Evolutionary conservation across 2,113 vertebrate genomes (phyloP).

Genomic region (Smithornis capensis): DNA sequence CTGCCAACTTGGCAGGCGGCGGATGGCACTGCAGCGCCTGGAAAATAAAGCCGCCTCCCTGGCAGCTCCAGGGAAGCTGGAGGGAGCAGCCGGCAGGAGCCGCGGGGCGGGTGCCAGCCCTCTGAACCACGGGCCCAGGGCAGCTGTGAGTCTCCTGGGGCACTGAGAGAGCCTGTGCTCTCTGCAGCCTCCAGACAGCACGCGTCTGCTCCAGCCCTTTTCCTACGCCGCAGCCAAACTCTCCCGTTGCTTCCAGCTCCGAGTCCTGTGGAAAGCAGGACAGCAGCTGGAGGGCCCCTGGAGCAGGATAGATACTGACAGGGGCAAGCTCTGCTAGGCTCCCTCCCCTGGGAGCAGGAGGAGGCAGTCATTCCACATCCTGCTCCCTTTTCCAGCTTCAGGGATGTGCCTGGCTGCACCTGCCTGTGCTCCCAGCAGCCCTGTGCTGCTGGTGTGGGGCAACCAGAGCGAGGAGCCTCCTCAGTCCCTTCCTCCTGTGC

Average conservation of each 20-base stretch:
- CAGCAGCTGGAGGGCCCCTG: not conserved
- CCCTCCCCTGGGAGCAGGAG: accelerated
- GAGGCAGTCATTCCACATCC: not conserved
- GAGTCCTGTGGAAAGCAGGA: not conserved
- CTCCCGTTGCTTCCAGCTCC: not conserved
- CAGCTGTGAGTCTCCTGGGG: not conserved
- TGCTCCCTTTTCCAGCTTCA: not conserved
- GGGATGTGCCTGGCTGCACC: not conserved
- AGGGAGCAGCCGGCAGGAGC: slow-evolving; percentile 23
- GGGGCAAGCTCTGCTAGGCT: not conserved
- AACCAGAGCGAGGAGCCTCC: accelerated
- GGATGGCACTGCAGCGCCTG: not conserved
- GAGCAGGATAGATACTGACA: accelerated
- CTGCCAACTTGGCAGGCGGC: not conserved
- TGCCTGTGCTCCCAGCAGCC: not conserved
- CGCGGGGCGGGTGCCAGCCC: not conserved
- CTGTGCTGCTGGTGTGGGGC: too few species aligned
- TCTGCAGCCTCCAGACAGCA: not conserved
- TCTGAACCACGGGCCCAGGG: not conserved
- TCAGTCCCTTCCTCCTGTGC: not conserved
- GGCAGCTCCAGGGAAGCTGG: not conserved
- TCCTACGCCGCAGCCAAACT: not conserved
- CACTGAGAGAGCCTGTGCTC: not conserved
- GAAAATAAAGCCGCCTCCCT: not conserved
- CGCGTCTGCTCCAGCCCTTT: not conserved